Conservation (phyloP, 2,797 vertebrate genomes). For the Sitta carolinensis region DNA sequence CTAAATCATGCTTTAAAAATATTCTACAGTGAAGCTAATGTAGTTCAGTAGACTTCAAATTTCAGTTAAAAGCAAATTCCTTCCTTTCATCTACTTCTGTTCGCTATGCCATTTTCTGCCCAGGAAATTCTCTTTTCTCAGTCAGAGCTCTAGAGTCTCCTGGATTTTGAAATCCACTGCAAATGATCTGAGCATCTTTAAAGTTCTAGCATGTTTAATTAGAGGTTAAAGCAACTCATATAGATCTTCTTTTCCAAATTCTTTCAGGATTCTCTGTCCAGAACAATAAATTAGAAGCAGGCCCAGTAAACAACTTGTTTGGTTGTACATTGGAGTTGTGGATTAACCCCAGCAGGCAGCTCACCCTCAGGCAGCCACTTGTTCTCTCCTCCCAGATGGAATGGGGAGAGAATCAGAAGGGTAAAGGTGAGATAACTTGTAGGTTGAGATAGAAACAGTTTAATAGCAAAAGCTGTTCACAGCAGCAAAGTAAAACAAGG, state of each 20-base stretch:
- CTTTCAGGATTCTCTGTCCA: background rate
- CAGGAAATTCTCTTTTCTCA: background rate
- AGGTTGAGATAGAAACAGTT: background rate
- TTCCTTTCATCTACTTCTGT: background rate
- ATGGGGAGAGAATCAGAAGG: background rate
- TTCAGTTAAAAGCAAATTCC: background rate
- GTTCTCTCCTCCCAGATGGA: background rate
- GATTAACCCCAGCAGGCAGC: background rate
- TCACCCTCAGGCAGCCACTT: background rate
- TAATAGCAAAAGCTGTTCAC: background rate
- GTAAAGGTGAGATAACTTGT: background rate
- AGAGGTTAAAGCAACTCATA: background rate
- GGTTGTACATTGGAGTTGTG: background rate
- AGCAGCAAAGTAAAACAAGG: background rate
- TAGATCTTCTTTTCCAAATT: background rate
- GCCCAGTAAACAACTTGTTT: accelerated
- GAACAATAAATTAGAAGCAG: background rate
- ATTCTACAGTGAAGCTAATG: background rate
- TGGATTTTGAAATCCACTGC: background rate
- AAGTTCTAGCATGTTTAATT: background rate
- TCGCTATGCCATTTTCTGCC: background rate
- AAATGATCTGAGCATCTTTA: background rate
- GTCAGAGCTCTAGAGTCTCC: background rate
- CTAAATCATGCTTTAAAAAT: background rate
- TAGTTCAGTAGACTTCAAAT: background rate